These are phyloP conservation scores for Silurus lanzhouensis DNA, from an alignment of 2,797 vertebrate species.

Conservation along the genomic window DNA sequence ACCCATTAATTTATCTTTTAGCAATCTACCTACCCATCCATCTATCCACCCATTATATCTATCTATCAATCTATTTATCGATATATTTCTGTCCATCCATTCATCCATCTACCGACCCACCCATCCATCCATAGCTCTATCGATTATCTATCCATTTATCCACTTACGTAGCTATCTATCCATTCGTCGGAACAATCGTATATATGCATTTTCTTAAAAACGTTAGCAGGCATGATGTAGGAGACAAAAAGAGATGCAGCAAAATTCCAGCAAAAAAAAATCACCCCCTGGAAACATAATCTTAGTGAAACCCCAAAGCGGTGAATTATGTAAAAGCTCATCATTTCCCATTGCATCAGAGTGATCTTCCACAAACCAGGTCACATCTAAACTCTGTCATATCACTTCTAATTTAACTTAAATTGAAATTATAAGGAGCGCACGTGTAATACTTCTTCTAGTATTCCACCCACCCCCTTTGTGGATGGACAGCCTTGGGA, in stretches of 20 bases:
- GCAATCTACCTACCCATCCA: too few relatives aligned
- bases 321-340: neutral
- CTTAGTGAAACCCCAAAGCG: neutral
- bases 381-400: neutral
- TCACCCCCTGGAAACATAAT: neutral
- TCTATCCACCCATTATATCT: too few relatives aligned
- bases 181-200: neutral
- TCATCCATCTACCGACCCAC: too few relatives aligned
- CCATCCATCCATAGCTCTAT: too few relatives aligned
- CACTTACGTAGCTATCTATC: too few relatives aligned
- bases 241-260: neutral
- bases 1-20: too few relatives aligned
- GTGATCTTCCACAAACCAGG: neutral
- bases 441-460: neutral
- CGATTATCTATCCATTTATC: too few relatives aligned
- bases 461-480: neutral
- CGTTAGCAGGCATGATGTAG: neutral
- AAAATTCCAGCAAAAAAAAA: neutral
- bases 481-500: neutral
- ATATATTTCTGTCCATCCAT: too few relatives aligned
- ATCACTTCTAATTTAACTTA: neutral
- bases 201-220: neutral
- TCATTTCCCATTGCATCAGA: neutral
- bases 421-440: neutral
- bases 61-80: too few relatives aligned